These are phyloP conservation scores for Garra rufa DNA, from an alignment of 2,113 vertebrate species.

Conservation along the genomic window DNA sequence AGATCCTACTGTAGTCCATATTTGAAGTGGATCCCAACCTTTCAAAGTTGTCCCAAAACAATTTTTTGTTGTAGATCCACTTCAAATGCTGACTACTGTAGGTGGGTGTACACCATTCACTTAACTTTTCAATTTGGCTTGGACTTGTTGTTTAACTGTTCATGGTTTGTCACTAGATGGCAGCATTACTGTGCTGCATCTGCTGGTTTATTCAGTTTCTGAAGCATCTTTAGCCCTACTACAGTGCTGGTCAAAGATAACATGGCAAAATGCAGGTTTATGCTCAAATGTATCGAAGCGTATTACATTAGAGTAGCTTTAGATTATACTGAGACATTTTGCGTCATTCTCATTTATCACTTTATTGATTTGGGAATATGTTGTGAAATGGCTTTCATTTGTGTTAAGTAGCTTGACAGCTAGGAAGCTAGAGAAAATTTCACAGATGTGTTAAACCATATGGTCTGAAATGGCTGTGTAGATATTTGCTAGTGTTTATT, in stretches of 20 bases:
- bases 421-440: not conserved
- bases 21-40: no score
- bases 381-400: not conserved
- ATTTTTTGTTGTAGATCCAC: no score
- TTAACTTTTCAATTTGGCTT: not conserved
- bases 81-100: no score
- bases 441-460: not conserved
- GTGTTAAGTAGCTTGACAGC: not conserved
- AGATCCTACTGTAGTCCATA: no score
- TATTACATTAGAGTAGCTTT: no score
- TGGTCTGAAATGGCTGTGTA: not conserved
- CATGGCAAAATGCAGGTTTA: not conserved
- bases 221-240: not conserved
- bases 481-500: not conserved
- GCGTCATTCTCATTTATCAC: not conserved
- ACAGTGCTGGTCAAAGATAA: not conserved
- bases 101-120: not conserved
- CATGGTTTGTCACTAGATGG: slow-evolving; percentile 40
- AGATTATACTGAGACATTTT: not conserved
- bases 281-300: no score
- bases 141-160: not conserved
- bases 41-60: no score
- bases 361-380: not conserved
- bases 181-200: not conserved
- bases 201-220: not conserved